Evolutionary conservation across 2,888 invertebrate species (phyloP).

Genomic region (Chalcis sispes): DNA sequence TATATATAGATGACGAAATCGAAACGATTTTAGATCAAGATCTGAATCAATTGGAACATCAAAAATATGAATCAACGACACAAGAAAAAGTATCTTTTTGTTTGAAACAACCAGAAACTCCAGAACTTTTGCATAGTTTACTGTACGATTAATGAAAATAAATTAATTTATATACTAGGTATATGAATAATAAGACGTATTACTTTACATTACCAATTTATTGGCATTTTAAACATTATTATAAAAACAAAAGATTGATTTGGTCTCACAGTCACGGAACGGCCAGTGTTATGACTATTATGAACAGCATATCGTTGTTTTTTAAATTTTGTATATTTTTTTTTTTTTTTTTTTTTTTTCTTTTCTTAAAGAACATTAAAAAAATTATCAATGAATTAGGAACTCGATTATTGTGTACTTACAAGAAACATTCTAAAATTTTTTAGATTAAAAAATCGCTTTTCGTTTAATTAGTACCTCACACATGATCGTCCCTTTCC

Average conservation of each 20-base stretch:
- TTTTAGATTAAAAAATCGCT: slow-evolving; percentile 40
- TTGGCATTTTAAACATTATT: slow-evolving; percentile 55
- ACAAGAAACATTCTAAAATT: slow-evolving; percentile 47
- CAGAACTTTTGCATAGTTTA: slow-evolving; percentile 70
- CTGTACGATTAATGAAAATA: slow-evolving; percentile 67
- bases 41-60: slow-evolving; percentile 66
- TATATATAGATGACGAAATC: slow-evolving; percentile 71
- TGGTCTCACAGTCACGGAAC: slow-evolving; percentile 56
- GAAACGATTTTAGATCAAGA: slow-evolving; percentile 70
- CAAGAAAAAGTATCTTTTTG: slow-evolving; percentile 68
- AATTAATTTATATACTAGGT: background rate
- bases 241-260: slow-evolving; percentile 55
- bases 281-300: slow-evolving; percentile 46
- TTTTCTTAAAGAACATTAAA: slow-evolving; percentile 37
- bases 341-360: slow-evolving; percentile 33
- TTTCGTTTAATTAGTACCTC: slow-evolving; percentile 40
- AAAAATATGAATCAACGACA: slow-evolving; percentile 63
- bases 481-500: slow-evolving; percentile 47
- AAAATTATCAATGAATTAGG: slow-evolving; percentile 42
- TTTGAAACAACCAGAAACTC: slow-evolving; percentile 72
- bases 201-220: slow-evolving; percentile 55
- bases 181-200: slow-evolving; percentile 49
- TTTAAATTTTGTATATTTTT: too few species aligned
- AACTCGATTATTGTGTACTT: slow-evolving; percentile 52
- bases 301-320: slow-evolving; percentile 43